Conservation (phyloP, 1,140 invertebrate genomes). For the Branchinecta lynchi region DNA sequence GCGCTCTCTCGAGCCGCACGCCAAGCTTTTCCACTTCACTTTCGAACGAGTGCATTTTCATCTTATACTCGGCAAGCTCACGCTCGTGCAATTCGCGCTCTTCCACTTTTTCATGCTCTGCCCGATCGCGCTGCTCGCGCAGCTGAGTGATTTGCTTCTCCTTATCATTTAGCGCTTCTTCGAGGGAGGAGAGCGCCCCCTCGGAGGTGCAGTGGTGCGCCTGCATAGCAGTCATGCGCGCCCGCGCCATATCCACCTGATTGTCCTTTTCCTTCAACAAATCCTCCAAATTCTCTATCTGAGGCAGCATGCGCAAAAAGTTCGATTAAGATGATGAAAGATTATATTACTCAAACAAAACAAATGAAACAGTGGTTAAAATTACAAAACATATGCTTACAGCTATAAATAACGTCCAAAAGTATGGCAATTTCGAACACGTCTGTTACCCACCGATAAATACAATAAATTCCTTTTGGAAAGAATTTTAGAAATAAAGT, state of each 20-base stretch:
- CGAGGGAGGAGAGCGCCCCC: conserved; percentile 73
- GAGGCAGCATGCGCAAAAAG: conserved; percentile 19
- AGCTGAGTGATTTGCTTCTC: conserved; percentile 89
- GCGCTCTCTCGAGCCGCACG: conserved; percentile 63
- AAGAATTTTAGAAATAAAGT: no score
- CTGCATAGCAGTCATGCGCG: conserved; percentile 67
- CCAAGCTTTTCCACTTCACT: conserved; percentile 75
- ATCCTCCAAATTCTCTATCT: conserved; percentile 96
- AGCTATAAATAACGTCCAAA: no score
- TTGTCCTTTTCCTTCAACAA: conserved; percentile 94
- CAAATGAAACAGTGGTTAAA: no score
- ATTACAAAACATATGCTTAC: no score
- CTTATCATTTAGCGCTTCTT: conserved; percentile 91
- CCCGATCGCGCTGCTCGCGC: conserved; percentile 75
- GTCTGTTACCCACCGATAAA: no score
- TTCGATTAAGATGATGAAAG: no score
- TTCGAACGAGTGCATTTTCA: conserved; percentile 49
- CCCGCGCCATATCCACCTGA: conserved; percentile 85
- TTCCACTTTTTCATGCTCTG: conserved; percentile 91
- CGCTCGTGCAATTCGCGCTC: conserved; percentile 84
- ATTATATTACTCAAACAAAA: no score
- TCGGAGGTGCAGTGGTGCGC: conserved; percentile 81
- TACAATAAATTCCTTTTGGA: no score
- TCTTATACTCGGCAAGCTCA: conserved; percentile 85
- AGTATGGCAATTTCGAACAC: no score